These are phyloP conservation scores for Arenaria interpres DNA, from an alignment of 2,113 vertebrate genomes.

Conservation along the genomic window DNA sequence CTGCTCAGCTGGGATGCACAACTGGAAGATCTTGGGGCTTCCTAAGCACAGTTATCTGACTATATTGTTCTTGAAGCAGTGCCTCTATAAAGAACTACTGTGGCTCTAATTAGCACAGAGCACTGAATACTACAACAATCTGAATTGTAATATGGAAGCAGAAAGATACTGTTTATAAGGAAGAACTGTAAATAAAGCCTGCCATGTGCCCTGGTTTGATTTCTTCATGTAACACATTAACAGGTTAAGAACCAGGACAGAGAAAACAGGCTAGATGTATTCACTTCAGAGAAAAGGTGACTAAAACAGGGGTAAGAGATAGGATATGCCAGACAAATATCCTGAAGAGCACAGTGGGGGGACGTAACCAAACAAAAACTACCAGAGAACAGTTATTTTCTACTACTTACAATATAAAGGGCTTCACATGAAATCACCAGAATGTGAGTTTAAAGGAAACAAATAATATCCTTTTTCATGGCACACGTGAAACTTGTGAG, in stretches of 20 bases:
- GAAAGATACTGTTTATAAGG: neutral
- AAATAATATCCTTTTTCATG: neutral
- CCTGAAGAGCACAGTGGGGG: neutral
- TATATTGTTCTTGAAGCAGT: fast-evolving
- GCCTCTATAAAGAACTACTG: neutral
- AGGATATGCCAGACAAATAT: neutral
- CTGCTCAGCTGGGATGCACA: neutral
- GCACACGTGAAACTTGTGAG: neutral
- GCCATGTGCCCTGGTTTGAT: fast-evolving
- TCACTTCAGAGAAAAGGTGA: neutral
- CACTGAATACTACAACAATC: neutral
- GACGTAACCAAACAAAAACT: neutral
- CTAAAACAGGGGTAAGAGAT: fast-evolving
- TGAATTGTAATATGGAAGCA: neutral
- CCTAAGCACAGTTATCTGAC: neutral
- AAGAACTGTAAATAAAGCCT: neutral
- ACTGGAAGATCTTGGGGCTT: neutral
- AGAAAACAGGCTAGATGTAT: neutral
- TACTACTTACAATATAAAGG: neutral
- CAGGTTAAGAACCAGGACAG: neutral
- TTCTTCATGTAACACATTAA: neutral
- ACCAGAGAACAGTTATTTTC: neutral
- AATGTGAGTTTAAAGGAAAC: neutral
- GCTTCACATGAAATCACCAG: neutral
- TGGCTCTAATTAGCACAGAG: neutral